Base-by-base conservation (phyloP, 2,888 invertebrate species). In the Archips xylosteana region DNA sequence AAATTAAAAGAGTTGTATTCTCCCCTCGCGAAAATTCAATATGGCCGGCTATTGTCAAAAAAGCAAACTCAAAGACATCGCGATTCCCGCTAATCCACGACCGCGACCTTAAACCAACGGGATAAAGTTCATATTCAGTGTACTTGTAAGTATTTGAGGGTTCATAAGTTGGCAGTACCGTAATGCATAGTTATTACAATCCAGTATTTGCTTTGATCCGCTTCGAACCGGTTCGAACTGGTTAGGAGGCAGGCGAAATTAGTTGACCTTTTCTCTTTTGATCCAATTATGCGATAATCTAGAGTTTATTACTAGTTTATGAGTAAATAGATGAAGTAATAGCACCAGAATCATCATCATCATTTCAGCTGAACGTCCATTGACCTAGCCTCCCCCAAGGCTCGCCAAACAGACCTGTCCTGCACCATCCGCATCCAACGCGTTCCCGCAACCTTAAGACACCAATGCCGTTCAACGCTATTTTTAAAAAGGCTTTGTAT, bases 1-100 rank as follows among this genome's bases (percentile, higher is more conserved):
- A 89, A 86, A 91, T 90, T 88, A 90, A 89, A 90, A 91, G 91
- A 90, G 89, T 89, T 89, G 84, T 85, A 80, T 81, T 79, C 74
- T 80, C 76, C 80, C 71, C 74, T 61, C 75, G 77, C 78, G 78
- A 81, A 79, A 80, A 81, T 80, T 78, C 81, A 82, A 83, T 81
- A 82, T 80, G 78, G 78, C 79, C 71, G 73, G 72, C 70, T 74
- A 78, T 79, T 78, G 79, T 78, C 76, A 66, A 63, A 68, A 75
- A 62, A 68, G 34, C 64, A 65, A 65, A 61, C 75, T 67, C 51
- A 61, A 10, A 51, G 42, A 3, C 62, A 45, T 66, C 39, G 69
- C 36, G 12, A 34, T 9, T 0, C 9, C 63, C 70, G 13, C 9
- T 9, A 36, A 3, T 54, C 13, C 2, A 51, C 1, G 78, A 62